Evolutionary conservation across 1,140 invertebrate species (phyloP), one percentile per base, ranked within the genome.

Genomic region (Drosophila sp.): DNA sequence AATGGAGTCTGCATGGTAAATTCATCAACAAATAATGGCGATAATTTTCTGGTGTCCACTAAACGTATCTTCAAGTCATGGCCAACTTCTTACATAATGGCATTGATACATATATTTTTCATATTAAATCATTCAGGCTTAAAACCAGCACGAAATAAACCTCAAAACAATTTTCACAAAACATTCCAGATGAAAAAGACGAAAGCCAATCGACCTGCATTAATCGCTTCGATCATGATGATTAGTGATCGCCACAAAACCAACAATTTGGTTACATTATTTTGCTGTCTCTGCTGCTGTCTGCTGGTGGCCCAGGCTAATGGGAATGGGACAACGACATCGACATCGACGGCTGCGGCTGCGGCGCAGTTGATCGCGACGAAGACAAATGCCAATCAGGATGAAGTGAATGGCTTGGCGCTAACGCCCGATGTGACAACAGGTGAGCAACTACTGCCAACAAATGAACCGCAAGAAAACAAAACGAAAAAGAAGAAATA

Each of bases 211-310:
- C 76, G 69, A 68, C 69, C 70, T 73, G 72, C 80, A 73, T 77
- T 62, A 72, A 76, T 77, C 68, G 79, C 62, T 79, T 44, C 76
- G 69, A 72, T 67, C 72, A 89, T 35, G 66, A 91, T 91, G 90
- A 91, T 91, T 89, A 87, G 82, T 89, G 83, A 89, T 82, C 86
- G 90, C 86, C 84, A 82, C 83, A 91, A 91, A 90, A 79, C 73
- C 62, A 66, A 70, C 78, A 83, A 90, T 91, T 87, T 76, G 82
- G 66, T 82, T 73, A 78, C 74, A 75, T 85, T 91, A 85, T 76
- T 90, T 66, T 80, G 23, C 23, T 50, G 79, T 61, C 60, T 76
- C 56, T 71, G 47, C 55, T 63, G 25, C 38, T 50, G 41, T 60
- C 25, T 73, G 55, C 44, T 75, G 55, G 44, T 69, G 56, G 30